Evolutionary conservation across 1,140 invertebrate genomes (phyloP).

Genomic region (Cepaea nemoralis): DNA sequence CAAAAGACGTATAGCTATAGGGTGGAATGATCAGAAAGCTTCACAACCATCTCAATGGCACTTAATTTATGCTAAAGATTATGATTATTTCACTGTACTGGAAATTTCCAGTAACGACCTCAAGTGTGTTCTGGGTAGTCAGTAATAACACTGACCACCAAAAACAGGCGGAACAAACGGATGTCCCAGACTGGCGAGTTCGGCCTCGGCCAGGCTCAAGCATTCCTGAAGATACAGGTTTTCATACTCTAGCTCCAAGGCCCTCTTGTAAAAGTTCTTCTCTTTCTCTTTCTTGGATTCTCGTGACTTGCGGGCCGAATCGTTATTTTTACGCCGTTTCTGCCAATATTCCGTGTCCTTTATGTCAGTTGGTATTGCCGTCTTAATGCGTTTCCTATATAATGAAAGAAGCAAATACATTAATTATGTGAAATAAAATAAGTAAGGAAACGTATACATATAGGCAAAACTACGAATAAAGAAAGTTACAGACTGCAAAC

Average conservation of each 20-base stretch:
- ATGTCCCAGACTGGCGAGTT: slow-evolving; percentile 37
- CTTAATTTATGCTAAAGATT: no score
- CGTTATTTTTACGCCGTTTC: slow-evolving; percentile 70
- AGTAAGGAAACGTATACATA: no score
- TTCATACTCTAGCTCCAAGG: slow-evolving; percentile 62
- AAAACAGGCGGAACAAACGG: slow-evolving; percentile 17
- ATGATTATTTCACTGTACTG: no score
- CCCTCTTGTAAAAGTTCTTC: slow-evolving; percentile 74
- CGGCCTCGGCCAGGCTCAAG: slow-evolving; percentile 52
- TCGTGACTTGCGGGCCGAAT: slow-evolving; percentile 70
- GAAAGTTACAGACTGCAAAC: no score
- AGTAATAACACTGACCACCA: slow-evolving; percentile 18
- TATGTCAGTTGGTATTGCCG: slow-evolving; percentile 74
- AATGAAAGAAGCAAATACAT: slow-evolving; percentile 2
- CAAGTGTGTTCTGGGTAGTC: neutral
- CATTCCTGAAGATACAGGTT: slow-evolving; percentile 60
- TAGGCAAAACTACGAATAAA: no score
- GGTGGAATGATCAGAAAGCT: no score
- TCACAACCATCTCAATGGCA: no score
- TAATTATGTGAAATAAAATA: neutral
- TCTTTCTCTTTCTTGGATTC: slow-evolving; percentile 70
- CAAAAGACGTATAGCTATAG: no score
- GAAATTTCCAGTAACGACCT: no score
- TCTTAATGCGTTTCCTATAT: slow-evolving; percentile 32
- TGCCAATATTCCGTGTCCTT: slow-evolving; percentile 71